Evolutionary conservation across 2,888 invertebrate species (phyloP), one percentile per base, ranked within the genome.

Genomic region (Reticulitermes lucifugus): DNA sequence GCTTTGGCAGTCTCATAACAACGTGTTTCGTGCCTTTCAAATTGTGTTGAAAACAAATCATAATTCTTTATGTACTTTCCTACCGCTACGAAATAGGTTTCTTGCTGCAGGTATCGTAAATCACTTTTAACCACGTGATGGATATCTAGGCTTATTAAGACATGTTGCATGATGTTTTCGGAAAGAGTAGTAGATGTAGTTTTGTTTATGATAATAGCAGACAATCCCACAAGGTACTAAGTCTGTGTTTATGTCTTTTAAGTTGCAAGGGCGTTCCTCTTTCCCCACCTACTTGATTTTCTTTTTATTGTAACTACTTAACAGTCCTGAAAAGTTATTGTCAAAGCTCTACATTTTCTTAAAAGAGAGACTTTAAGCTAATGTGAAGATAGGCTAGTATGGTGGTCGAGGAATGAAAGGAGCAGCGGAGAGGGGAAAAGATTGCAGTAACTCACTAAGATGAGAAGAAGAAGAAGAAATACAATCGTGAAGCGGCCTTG

Each of bases 381-480:
- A 73, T 41, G 14, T 73, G 73, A 35, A 59, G 60, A 59, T 46
- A 5, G 65, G 25, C 79, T 59, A 22, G 79, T 29, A 18, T 25
- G 59, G 79, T 65, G 81, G 79, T 41, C 25, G 43, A 43, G 65
- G 65, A 81, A 14, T 70, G 41, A 60, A 46, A 18, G 21, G n/a
- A 4, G n/a, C 5, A 25, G 65, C n/a, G 75, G 25, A 51, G 65
- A 65, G 41, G n/a, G n/a, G 65, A 46, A 35, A 6, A 51, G 51
- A 60, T 43, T n/a, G 65, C 46, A 25, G 41, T 81, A 81, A 81
- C 81, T 81, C 43, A 81, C 65, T 70, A 81, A 81, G 22, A 22
- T 12, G 9, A 12, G 46, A 51, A 60, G 43, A 41, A 60, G 80
- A 59, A 60, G 55, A 46, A 79, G 51, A 46, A 77, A 81, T 43